Evolutionary conservation across 2,113 vertebrate genomes (phyloP), one percentile per base, ranked within the genome.

Genomic region (Trinectes maculatus): DNA sequence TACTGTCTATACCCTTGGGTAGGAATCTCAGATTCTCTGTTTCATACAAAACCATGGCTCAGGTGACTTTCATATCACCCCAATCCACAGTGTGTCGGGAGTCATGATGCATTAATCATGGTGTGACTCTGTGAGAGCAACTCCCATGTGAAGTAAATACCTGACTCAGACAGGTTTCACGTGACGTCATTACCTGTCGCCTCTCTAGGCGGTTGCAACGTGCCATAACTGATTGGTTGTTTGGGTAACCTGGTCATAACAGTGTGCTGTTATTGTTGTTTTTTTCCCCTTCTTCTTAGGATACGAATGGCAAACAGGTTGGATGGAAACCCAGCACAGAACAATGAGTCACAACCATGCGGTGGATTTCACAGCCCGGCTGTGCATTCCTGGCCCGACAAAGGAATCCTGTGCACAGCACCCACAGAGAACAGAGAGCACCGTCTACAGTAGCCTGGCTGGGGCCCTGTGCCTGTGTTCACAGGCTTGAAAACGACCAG

Each of bases 301-400:
- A 77, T 76, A 68, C 49, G 28, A 28, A 33, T 26, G 60, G 71
- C 69, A 80, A 89, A 89, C 88, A 47, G 83, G 79, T 89, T 81
- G 59, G 85, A 85, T 85, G 71, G 87, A 85, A 86, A 89, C 71
- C 76, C 53, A 36, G 55, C 62, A 29, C 51, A 67, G 70, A 81
- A 83, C 86, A 86, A 82, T 83, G 85, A 90, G 61, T 87, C 87
- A 89, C 74, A 77, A 54, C 78, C 81, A 67, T 56, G 83, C 66
- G 8, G 85, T 80, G 80, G 71, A 83, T 91, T 87, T 90, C 85
- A 80, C 88, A 91, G 84, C 24, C 71, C 71, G 71, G 74, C 83
- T 70, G 87, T 83, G 86, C 86, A 89, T 91, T 90, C 88, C 89
- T 83, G 79, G 46, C 54, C 72, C 66, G 31, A 88, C 88, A 91